Percentiles rank a stretch among this genome's conserved stretches.
phyloP scores from a whole-genome alignment of 2,113 vertebrate species.

The Electrona antarctica region DNA sequence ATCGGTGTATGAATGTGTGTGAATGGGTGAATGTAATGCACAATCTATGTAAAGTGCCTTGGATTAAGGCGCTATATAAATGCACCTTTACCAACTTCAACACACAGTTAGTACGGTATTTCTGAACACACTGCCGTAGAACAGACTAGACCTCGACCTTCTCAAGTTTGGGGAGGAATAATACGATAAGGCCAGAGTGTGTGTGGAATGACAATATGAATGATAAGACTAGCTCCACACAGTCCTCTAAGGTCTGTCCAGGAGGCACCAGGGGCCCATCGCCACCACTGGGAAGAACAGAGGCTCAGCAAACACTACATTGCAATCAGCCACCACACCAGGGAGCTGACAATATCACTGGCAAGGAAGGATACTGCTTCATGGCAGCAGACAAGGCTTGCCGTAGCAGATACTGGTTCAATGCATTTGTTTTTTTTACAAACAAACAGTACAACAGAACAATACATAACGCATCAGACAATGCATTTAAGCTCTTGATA shows the following conservation, averaged over 20 bases:
- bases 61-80: no score
- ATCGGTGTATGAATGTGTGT: no score
- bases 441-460: no score
- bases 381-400: neutral
- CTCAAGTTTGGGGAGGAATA: no score
- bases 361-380: constrained; percentile 6
- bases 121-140: neutral
- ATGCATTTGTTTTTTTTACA: no score
- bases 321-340: constrained; percentile 5
- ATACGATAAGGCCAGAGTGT: neutral
- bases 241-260: neutral
- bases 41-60: no score
- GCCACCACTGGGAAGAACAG: neutral
- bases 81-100: neutral
- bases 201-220: neutral
- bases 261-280: constrained; percentile 10
- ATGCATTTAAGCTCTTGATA: no score
- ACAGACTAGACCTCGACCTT: neutral
- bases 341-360: neutral
- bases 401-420: no score
- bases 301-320: constrained; percentile 23
- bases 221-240: neutral
- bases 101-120: neutral
- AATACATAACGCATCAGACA: no score
- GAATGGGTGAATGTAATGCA: no score